Evolutionary conservation across 2,797 vertebrate species (phyloP).

Genomic region (Pseudochirops corinnae): DNA sequence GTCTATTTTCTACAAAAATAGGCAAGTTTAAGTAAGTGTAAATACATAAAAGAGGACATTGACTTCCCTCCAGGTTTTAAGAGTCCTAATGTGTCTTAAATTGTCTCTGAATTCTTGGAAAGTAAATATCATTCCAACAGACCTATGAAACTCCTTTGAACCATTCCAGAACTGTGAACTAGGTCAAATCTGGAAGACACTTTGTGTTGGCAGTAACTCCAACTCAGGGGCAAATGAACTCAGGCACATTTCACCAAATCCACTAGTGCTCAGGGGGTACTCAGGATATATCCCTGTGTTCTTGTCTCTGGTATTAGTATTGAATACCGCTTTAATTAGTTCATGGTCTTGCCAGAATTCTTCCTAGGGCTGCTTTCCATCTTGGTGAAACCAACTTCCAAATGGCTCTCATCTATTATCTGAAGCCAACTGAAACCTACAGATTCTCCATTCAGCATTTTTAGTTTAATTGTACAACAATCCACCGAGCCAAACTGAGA

Average conservation of each 20-base stretch:
- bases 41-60: not conserved
- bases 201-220: constrained; percentile 5
- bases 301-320: constrained; percentile 16
- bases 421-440: constrained; percentile 18
- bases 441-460: constrained; percentile 13
- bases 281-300: not conserved
- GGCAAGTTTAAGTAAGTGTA: constrained; percentile 4
- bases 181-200: constrained; percentile 8
- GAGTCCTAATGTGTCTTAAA: not conserved
- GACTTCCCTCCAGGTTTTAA: not conserved
- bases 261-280: not conserved
- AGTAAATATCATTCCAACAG: constrained; percentile 19
- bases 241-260: constrained; percentile 11
- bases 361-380: constrained; percentile 21
- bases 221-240: not conserved
- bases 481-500: not conserved
- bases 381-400: constrained; percentile 19
- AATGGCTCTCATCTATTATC: constrained; percentile 27
- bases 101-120: constrained; percentile 21
- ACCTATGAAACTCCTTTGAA: not conserved
- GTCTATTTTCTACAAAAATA: constrained; percentile 34
- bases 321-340: constrained; percentile 18
- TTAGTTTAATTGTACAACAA: constrained; percentile 11
- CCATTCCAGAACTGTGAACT: not conserved
- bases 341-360: not conserved